phyloP scores from a whole-genome alignment of 2,797 vertebrate genomes.

The Anniella stebbinsi region DNA sequence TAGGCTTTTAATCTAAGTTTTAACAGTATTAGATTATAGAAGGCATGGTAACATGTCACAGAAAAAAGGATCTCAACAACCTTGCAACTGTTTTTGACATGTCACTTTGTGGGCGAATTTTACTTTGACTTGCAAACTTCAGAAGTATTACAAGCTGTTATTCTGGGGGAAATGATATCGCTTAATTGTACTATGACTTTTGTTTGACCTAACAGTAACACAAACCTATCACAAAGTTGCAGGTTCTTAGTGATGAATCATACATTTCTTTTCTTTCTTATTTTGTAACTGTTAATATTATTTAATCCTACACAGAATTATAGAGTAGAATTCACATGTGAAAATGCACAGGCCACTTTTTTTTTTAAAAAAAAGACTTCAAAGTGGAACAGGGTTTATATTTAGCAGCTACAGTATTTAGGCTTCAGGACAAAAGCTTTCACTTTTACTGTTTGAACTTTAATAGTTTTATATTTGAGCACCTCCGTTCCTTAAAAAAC shows the following conservation, averaged over 20 bases:
- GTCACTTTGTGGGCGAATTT: not conserved
- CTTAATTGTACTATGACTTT: constrained; percentile 14
- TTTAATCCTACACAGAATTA: not conserved
- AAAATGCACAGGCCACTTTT: constrained; percentile 15
- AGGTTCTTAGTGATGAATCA: constrained; percentile 14
- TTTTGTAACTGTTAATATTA: constrained; percentile 7
- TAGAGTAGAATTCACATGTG: constrained; percentile 10
- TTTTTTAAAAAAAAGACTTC: constrained; percentile 18
- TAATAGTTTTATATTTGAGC: constrained; percentile 19
- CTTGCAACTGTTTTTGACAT: not conserved
- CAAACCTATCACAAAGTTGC: constrained; percentile 22
- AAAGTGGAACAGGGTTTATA: constrained; percentile 5
- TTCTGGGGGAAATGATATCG: constrained; percentile 29
- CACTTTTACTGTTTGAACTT: constrained; percentile 14
- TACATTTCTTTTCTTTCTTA: not conserved
- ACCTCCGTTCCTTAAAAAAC: not conserved
- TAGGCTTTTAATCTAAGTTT: not conserved
- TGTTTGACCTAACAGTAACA: constrained; percentile 31
- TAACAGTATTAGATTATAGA: not conserved
- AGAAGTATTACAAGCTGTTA: constrained; percentile 19
- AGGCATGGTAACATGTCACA: not conserved
- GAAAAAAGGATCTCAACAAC: not conserved
- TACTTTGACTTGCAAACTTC: not conserved
- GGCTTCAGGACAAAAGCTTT: constrained; percentile 15
- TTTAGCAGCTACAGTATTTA: not conserved